Percentiles rank a stretch among this genome's conserved stretches.
Conservation (phyloP, 2,888 invertebrate genomes). For the Linnaemya vulpina region DNA sequence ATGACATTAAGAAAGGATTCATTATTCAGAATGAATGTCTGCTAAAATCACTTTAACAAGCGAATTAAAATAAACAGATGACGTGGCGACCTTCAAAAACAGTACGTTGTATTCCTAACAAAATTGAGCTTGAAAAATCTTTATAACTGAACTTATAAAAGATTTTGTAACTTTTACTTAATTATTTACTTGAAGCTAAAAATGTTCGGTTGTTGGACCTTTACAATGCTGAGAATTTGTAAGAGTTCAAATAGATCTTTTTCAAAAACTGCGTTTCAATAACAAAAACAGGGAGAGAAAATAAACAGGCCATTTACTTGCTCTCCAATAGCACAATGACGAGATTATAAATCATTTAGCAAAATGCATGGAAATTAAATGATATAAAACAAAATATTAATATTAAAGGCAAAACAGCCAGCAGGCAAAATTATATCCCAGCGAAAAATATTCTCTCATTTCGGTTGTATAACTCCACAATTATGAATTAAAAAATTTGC, state of each 20-base stretch:
- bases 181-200: too few relatives aligned
- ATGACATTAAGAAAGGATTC: too few relatives aligned
- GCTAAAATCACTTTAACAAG: too few relatives aligned
- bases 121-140: too few relatives aligned
- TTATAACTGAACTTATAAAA: too few relatives aligned
- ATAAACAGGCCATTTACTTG: not conserved
- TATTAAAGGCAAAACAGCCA: not conserved
- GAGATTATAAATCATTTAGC: conserved; percentile 43
- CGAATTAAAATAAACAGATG: too few relatives aligned
- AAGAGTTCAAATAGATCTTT: not conserved
- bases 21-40: too few relatives aligned
- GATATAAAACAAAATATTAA: not conserved
- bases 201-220: not conserved
- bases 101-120: too few relatives aligned
- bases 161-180: too few relatives aligned
- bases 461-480: too few relatives aligned
- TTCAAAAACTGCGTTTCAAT: not conserved
- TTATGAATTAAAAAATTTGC: too few relatives aligned
- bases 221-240: not conserved
- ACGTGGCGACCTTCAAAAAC: too few relatives aligned
- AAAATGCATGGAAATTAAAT: conserved; percentile 31
- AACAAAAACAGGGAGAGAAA: not conserved
- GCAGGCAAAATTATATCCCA: not conserved
- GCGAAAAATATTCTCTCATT: not conserved
- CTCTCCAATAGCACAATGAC: not conserved